Evolutionary conservation across 92 coral and sea anemone genomes (phyloP).

Genomic region (Parazoanthus atlanticus): DNA sequence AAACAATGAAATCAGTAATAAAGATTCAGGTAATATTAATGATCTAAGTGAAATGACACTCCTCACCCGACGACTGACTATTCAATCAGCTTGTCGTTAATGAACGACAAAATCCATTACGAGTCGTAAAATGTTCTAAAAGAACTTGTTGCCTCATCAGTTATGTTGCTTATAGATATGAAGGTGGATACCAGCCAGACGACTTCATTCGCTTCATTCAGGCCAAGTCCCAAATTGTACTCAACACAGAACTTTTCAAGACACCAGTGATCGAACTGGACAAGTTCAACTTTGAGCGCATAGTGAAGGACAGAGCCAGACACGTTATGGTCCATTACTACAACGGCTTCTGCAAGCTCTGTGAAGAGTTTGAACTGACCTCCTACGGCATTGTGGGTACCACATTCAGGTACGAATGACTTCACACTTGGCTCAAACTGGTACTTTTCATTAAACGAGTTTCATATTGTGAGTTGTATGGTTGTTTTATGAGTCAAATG

Average conservation of each 20-base stretch:
- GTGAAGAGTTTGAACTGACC: constrained; percentile 64
- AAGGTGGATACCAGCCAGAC: constrained; percentile 67
- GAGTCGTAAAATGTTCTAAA: not conserved
- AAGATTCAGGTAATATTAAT: no score
- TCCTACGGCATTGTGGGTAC: constrained; percentile 47
- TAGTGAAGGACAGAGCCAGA: constrained; percentile 82
- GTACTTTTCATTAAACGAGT: no score
- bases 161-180: constrained; percentile 60
- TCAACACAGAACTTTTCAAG: constrained; percentile 71
- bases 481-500: no score
- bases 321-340: constrained; percentile 80
- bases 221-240: constrained; percentile 61
- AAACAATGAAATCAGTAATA: no score
- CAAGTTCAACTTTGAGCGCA: constrained; percentile 86
- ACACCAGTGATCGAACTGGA: constrained; percentile 86
- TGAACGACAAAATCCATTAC: no score
- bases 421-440: not conserved
- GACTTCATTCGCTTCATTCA: constrained; percentile 82
- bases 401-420: constrained; percentile 18
- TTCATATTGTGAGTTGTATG: no score
- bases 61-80: no score
- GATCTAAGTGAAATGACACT: no score
- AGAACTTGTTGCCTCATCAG: not conserved
- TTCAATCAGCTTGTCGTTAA: no score
- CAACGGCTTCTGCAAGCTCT: constrained; percentile 87